phyloP scores from a whole-genome alignment of 2,797 vertebrate species.

The Sebastes steindachneri region DNA sequence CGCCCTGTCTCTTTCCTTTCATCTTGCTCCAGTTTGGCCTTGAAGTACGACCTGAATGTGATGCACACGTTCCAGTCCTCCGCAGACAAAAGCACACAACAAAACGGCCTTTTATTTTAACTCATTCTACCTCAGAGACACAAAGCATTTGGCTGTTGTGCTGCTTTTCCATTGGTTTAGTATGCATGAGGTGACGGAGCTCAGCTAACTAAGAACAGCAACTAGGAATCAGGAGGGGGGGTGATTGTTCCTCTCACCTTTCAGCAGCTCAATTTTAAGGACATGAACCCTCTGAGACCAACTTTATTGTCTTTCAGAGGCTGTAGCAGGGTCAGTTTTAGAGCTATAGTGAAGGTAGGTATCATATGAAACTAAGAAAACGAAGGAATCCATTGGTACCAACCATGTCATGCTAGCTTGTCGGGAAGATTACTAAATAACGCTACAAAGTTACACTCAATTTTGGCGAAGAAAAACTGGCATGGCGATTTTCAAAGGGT shows the following conservation, averaged over 20 bases:
- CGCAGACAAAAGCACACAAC: constrained; percentile 25
- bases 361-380: too few species aligned
- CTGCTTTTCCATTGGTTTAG: constrained; percentile 32
- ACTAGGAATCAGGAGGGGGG: constrained; percentile 60
- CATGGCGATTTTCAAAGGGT: too few species aligned
- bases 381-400: too few species aligned
- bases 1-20: constrained; percentile 52
- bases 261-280: constrained; percentile 47
- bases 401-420: too few species aligned
- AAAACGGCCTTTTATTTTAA: constrained; percentile 62
- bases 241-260: constrained; percentile 71
- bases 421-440: too few species aligned
- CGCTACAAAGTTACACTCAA: too few species aligned
- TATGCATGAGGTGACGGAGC: constrained; percentile 60
- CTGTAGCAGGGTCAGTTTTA: too few species aligned
- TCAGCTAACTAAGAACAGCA: constrained; percentile 42
- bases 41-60: constrained; percentile 64
- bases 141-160: constrained; percentile 42
- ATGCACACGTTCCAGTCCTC: constrained; percentile 29
- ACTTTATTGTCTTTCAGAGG: too few species aligned
- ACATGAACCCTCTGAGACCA: neutral
- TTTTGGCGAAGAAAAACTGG: too few species aligned
- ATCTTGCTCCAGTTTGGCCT: constrained; percentile 71
- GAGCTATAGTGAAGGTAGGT: too few species aligned
- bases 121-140: constrained; percentile 44